These are phyloP conservation scores for Rhabditoides inermis DNA, from an alignment of 2,888 invertebrate genomes.

Conservation along the genomic window DNA sequence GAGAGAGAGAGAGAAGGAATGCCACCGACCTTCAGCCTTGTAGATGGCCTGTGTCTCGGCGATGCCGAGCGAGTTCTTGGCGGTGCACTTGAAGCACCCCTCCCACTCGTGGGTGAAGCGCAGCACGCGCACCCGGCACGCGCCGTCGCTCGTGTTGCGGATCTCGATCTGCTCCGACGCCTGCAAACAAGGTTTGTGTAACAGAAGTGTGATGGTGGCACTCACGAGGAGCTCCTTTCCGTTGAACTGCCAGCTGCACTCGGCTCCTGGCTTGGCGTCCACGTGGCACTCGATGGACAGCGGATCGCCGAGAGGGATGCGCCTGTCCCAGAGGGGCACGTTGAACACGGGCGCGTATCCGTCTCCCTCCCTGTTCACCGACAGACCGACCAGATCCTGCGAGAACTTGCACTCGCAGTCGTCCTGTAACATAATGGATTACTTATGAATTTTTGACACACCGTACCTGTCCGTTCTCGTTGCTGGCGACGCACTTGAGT, in stretches of 20 bases:
- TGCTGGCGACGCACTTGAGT: conserved; percentile 60
- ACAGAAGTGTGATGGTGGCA: too few relatives aligned
- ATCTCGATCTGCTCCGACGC: conserved; percentile 35
- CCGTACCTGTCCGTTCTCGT: conserved; percentile 75
- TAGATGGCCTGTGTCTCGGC: conserved; percentile 44
- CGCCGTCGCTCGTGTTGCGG: conserved; percentile 45
- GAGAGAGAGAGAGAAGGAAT: background rate
- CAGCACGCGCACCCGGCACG: conserved; percentile 43
- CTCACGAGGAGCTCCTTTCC: conserved; percentile 56
- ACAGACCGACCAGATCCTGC: conserved; percentile 1
- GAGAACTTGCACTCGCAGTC: conserved; percentile 53
- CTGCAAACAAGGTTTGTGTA: too few relatives aligned
- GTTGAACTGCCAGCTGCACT: conserved; percentile 42
- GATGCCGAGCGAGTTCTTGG: conserved; percentile 56
- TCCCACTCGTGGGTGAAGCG: conserved; percentile 55
- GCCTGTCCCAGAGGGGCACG: conserved; percentile 66
- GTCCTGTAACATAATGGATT: too few relatives aligned
- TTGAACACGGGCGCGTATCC: conserved; percentile 69
- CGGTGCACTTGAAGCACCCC: conserved; percentile 63
- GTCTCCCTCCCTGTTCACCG: conserved; percentile 27
- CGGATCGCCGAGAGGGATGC: conserved; percentile 31
- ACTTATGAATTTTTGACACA: too few relatives aligned
- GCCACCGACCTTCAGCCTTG: conserved; percentile 29
- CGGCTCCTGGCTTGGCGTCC: conserved; percentile 48
- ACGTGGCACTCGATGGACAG: conserved; percentile 52